Percentiles rank a stretch among this genome's conserved stretches.
Conservation (phyloP, 2,797 vertebrate species). For the Bryconaethiops microstoma region DNA sequence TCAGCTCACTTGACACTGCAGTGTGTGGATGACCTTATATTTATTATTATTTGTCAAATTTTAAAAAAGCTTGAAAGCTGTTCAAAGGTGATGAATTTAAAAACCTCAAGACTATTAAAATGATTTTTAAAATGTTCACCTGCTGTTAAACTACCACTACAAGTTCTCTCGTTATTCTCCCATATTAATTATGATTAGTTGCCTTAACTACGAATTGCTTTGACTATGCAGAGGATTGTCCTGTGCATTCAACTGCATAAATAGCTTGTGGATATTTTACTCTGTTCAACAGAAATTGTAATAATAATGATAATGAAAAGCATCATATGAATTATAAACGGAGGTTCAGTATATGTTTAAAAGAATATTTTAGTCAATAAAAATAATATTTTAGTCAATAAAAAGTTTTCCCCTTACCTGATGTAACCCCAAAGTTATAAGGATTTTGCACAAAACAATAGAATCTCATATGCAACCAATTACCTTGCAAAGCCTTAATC, state of each 20-base stretch:
- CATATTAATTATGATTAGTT: slow-evolving; percentile 12
- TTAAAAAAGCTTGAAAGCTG: slow-evolving; percentile 2
- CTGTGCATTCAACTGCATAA: background rate
- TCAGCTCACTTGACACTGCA: background rate
- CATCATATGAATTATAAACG: too few relatives aligned
- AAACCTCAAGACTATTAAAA: background rate
- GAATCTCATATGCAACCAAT: too few relatives aligned
- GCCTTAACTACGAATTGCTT: background rate
- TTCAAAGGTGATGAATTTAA: background rate
- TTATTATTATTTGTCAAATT: background rate
- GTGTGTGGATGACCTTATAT: background rate
- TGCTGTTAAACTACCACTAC: background rate
- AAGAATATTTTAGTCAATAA: too few relatives aligned
- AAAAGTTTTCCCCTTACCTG: too few relatives aligned
- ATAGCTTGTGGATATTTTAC: background rate
- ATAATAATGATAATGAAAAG: too few relatives aligned
- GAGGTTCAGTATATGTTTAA: too few relatives aligned
- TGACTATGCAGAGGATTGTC: slow-evolving; percentile 50
- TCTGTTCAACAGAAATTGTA: too few relatives aligned
- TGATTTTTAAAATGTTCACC: too few relatives aligned
- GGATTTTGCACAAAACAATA: too few relatives aligned
- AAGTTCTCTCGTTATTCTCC: background rate
- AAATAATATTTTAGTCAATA: too few relatives aligned
- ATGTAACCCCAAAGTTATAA: too few relatives aligned
- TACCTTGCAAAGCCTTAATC: too few relatives aligned